phyloP scores from a whole-genome alignment of 2,113 vertebrate genomes.

The Furnarius figulus region DNA sequence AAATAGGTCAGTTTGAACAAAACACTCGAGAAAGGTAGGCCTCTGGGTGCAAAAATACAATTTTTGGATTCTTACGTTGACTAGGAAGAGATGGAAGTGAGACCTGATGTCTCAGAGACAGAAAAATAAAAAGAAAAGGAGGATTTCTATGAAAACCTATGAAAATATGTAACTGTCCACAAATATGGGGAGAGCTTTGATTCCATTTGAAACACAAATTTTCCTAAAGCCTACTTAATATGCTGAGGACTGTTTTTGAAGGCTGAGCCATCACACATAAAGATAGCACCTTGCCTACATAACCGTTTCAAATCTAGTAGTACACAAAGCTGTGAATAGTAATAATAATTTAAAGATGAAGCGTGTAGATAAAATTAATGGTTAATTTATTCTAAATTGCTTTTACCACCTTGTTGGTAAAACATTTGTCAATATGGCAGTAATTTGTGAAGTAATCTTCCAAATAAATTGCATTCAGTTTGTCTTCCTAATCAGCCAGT shows the following conservation, averaged over 20 bases:
- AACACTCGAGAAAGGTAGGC: fast-evolving
- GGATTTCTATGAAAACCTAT: not conserved
- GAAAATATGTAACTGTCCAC: not conserved
- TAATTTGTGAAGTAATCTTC: slow-evolving; percentile 17
- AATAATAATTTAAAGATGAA: not conserved
- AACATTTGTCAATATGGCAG: not conserved
- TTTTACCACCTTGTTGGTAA: slow-evolving; percentile 22
- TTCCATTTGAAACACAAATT: not conserved
- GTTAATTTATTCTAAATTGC: slow-evolving; percentile 34
- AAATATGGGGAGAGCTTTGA: not conserved
- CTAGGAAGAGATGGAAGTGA: not conserved
- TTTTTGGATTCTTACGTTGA: not conserved
- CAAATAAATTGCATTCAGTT: slow-evolving; percentile 19
- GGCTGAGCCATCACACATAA: not conserved
- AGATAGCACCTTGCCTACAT: not conserved
- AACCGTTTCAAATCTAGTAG: not conserved
- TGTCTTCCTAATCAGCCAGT: slow-evolving; percentile 37
- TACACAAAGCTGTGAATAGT: not conserved
- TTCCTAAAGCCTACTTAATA: not conserved
- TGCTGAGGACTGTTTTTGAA: not conserved
- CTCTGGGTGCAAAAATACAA: fast-evolving
- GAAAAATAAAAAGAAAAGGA: not conserved
- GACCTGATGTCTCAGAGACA: not conserved
- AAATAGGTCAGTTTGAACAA: not conserved
- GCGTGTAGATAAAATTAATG: not conserved